Evolutionary conservation across 2,888 invertebrate genomes (phyloP), one percentile per base, ranked within the genome.

Genomic region (Spicauda simplicius): DNA sequence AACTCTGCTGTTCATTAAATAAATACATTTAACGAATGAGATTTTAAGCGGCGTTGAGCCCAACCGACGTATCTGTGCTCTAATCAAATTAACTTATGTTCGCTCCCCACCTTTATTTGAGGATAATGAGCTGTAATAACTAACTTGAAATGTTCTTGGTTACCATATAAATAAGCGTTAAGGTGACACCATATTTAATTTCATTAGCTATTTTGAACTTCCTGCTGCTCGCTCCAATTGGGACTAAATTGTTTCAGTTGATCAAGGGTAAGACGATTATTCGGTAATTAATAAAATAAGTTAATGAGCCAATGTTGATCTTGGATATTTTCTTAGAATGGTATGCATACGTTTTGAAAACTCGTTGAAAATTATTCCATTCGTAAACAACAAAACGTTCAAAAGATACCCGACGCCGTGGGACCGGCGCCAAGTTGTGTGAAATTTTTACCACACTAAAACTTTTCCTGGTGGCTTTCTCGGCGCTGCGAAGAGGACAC

Each of bases 41-140:
- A 81, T 83, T 84, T 83, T 86, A 86, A 86, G 83, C 81, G 80
- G 80, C 75, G 76, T 75, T 73, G 73, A 77, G 73, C 76, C 72
- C 68, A 70, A 69, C 73, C 73, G 5, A 25, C 25, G 25, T 25
- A 25, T 25, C 5, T 25, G 72, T 74, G 74, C 74, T 75, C 74
- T 75, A 82, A 90, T 89, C 89, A 88, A 88, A 88, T 88, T 86
- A 88, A 83, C 82, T 83, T 80, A 82, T 79, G 79, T 76, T 80
- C 75, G 76, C 78, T 78, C 78, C 78, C 79, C 76, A 76, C 75
- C 80, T 83, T 86, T 86, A 85, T 84, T 84, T 85, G 76, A 83
- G 80, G 80, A 85, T 87, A 88, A 86, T 86, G 83, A 84, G 82
- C 74, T 69, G 80, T 85, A 85, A 86, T 85, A 84, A 81, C 80